These are phyloP conservation scores for Tetheella fluctuosa DNA, from an alignment of 2,888 invertebrate genomes.

Conservation along the genomic window DNA sequence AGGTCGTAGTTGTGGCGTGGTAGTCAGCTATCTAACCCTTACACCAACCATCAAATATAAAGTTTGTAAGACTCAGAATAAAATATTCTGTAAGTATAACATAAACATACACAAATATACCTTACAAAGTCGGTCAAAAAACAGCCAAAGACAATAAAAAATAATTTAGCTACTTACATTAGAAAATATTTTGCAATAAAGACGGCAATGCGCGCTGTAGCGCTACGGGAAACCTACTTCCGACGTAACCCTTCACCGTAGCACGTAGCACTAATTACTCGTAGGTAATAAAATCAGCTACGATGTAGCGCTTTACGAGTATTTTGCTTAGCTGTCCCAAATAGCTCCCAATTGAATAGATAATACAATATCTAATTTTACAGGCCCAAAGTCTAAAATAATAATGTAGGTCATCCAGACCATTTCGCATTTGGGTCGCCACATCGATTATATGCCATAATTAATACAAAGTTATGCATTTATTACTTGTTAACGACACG, in stretches of 20 bases:
- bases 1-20: no score
- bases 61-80: no score
- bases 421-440: constrained; percentile 10
- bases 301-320: not conserved
- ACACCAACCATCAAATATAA: no score
- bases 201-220: not conserved
- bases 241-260: not conserved
- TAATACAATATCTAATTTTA: not conserved
- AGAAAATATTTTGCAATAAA: not conserved
- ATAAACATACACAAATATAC: no score
- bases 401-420: constrained; percentile 10
- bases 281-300: not conserved
- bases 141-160: no score
- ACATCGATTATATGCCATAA: constrained; percentile 11
- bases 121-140: no score
- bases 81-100: no score
- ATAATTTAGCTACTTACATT: no score
- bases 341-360: not conserved
- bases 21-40: no score
- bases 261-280: not conserved
- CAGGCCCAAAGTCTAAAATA: not conserved
- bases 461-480: constrained; percentile 13
- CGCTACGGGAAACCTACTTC: not conserved
- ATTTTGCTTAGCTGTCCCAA: not conserved
- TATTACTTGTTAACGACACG: constrained; percentile 7